A percentile compares a stretch with the other conserved stretches of the same genome.
Evolutionary conservation across 2,113 vertebrate genomes (phyloP).

Genomic region (Myrmecophaga tridactyla): DNA sequence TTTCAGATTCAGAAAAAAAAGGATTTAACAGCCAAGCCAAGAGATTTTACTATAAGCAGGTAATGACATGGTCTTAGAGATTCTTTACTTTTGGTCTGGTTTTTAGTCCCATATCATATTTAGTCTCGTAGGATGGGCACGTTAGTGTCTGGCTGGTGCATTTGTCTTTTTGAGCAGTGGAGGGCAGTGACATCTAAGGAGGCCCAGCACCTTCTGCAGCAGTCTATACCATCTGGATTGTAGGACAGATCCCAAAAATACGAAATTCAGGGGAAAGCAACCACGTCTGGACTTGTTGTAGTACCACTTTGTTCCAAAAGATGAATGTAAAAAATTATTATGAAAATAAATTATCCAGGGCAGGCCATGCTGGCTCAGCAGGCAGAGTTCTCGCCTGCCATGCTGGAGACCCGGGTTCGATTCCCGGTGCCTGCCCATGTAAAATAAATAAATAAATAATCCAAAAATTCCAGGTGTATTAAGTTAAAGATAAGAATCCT

Average conservation of each 20-base stretch:
- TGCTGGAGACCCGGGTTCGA: no score
- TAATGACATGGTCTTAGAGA: slow-evolving; percentile 62
- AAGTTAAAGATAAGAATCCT: neutral
- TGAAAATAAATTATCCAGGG: neutral
- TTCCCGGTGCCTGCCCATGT: no score
- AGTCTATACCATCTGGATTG: fast-evolving
- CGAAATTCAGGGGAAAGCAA: neutral
- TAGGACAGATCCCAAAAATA: neutral
- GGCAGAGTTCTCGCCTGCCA: no score
- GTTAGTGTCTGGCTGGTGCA: neutral
- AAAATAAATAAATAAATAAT: slow-evolving; percentile 8
- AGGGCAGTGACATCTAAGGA: slow-evolving; percentile 43
- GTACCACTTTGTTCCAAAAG: neutral
- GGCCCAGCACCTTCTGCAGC: fast-evolving
- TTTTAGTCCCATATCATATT: neutral
- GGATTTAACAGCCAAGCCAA: slow-evolving; percentile 84
- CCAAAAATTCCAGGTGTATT: neutral
- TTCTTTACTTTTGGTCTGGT: neutral
- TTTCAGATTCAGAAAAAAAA: slow-evolving; percentile 75
- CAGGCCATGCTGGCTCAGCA: no score
- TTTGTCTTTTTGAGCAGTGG: slow-evolving; percentile 15
- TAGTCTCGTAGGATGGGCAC: fast-evolving
- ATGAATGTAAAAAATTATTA: neutral
- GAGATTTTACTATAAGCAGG: slow-evolving; percentile 80
- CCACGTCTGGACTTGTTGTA: neutral